phyloP scores from a whole-genome alignment of 1,140 invertebrate species.

The Drosophila lacteicornis region DNA sequence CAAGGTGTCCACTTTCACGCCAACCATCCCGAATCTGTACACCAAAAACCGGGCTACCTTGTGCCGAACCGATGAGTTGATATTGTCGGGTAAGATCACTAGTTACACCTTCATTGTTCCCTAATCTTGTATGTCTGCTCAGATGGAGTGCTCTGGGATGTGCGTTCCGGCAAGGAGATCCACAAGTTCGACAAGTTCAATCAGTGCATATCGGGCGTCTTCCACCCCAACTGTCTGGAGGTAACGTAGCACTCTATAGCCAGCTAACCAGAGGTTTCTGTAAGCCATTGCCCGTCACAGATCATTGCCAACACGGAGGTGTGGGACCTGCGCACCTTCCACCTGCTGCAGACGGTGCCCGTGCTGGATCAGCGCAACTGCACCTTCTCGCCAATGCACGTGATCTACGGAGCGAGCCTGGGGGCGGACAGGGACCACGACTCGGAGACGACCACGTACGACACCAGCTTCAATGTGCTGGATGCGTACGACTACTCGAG shows the following conservation, averaged over 20 bases:
- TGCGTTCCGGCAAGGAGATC: constrained; percentile 93
- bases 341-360: constrained; percentile 96
- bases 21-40: constrained; percentile 95
- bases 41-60: constrained; percentile 97
- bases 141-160: constrained; percentile 98
- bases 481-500: constrained; percentile 97
- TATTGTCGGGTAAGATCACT: constrained; percentile 89
- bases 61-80: constrained; percentile 96
- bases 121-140: background rate
- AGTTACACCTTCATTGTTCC: background rate
- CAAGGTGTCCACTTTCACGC: constrained; percentile 90
- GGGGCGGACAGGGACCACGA: constrained; percentile 86
- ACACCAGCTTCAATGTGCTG: constrained; percentile 96
- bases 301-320: constrained; percentile 95
- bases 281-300: constrained; percentile 59
- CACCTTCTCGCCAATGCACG: constrained; percentile 89
- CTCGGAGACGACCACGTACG: constrained; percentile 72
- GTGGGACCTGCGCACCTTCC: constrained; percentile 98
- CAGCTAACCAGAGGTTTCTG: too few relatives aligned
- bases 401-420: constrained; percentile 87
- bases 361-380: constrained; percentile 95
- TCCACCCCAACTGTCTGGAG: constrained; percentile 98
- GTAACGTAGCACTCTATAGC: constrained; percentile 85
- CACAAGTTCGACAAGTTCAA: constrained; percentile 99
- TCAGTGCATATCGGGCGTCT: constrained; percentile 96